Evolutionary conservation across 2,797 vertebrate genomes (phyloP).

Genomic region (Atherinosoma microstoma): DNA sequence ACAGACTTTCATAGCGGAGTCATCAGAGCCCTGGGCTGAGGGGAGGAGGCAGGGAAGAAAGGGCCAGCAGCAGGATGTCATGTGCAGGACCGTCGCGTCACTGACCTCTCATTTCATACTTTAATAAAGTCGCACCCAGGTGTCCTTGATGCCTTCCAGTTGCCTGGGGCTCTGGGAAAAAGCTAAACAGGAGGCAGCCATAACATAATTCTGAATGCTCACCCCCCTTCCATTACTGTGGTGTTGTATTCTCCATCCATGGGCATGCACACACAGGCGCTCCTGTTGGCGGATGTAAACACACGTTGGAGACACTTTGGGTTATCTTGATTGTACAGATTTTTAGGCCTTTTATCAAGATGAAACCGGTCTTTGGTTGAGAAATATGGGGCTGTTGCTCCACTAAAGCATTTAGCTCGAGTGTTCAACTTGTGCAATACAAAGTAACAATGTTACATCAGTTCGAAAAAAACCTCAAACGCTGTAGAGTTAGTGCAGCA

Average conservation of each 20-base stretch:
- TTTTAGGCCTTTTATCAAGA: constrained; percentile 61
- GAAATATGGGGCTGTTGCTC: constrained; percentile 71
- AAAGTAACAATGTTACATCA: constrained; percentile 68
- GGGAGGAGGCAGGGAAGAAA: constrained; percentile 70
- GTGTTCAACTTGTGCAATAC: constrained; percentile 74
- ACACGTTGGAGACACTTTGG: constrained; percentile 29
- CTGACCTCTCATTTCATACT: constrained; percentile 89
- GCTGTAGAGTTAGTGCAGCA: constrained; percentile 24
- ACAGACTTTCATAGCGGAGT: constrained; percentile 85
- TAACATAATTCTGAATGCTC: constrained; percentile 68
- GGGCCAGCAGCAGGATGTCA: constrained; percentile 84
- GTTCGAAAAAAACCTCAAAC: constrained; percentile 52
- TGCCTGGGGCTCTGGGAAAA: constrained; percentile 79
- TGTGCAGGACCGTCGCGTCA: constrained; percentile 81
- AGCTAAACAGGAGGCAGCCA: constrained; percentile 79
- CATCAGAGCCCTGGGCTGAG: constrained; percentile 75
- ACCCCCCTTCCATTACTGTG: constrained; percentile 40
- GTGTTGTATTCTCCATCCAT: constrained; percentile 63
- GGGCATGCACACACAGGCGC: constrained; percentile 55
- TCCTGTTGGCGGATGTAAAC: constrained; percentile 7
- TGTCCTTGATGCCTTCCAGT: constrained; percentile 86
- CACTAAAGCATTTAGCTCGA: constrained; percentile 54
- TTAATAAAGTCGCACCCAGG: constrained; percentile 90
- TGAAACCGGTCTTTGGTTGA: constrained; percentile 66
- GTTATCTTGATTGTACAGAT: constrained; percentile 58